Conservation (phyloP, 2,797 vertebrate species). For the Eutrigla gurnardus region DNA sequence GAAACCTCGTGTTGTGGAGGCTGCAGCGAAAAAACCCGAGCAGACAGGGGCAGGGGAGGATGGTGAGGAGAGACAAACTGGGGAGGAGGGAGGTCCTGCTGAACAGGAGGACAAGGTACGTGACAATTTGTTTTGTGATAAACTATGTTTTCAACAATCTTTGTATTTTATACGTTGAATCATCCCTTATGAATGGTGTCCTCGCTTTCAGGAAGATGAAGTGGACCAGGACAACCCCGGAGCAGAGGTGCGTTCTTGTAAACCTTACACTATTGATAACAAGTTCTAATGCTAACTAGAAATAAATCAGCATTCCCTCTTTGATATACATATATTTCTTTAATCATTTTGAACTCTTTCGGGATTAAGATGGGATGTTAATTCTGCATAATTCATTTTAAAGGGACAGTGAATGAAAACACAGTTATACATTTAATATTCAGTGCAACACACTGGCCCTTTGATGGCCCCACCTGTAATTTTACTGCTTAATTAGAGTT, state of each 20-base stretch:
- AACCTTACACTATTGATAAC: background rate
- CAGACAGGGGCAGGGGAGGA: constrained; percentile 57
- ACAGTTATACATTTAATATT: background rate
- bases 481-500: background rate
- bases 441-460: background rate
- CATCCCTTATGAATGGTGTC: constrained; percentile 1
- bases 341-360: background rate
- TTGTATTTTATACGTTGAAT: background rate
- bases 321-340: background rate
- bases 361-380: background rate
- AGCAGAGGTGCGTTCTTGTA: constrained; percentile 85
- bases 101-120: constrained; percentile 91
- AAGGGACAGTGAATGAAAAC: background rate
- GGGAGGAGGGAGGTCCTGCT: constrained; percentile 77
- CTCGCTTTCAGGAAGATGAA: constrained; percentile 87
- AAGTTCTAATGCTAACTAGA: background rate
- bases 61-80: constrained; percentile 65
- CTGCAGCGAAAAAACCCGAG: constrained; percentile 67
- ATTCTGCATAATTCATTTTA: background rate
- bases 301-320: background rate
- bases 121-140: background rate
- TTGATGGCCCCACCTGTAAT: background rate
- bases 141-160: background rate
- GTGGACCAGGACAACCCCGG: constrained; percentile 90
- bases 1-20: constrained; percentile 73